These are phyloP conservation scores for Aphrocallistes beatrix DNA, from an alignment of 37 sponge, comb jelly and placozoan genomes.

Conservation along the genomic window DNA sequence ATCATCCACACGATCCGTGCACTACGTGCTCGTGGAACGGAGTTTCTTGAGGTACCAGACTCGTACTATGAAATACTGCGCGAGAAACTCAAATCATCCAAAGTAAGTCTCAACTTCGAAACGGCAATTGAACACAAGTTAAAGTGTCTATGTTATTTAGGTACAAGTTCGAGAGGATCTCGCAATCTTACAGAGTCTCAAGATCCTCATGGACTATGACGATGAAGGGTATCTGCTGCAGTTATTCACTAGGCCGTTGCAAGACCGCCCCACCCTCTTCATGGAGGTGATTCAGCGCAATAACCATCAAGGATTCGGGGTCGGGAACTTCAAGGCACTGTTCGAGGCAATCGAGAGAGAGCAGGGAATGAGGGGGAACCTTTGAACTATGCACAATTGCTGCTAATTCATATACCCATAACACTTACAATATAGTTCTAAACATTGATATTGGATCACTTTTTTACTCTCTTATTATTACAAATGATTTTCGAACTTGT, in stretches of 20 bases:
- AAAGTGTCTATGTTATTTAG: neutral
- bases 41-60: slow-evolving; percentile 78
- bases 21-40: slow-evolving; percentile 46
- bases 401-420: neutral
- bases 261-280: slow-evolving; percentile 95
- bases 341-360: slow-evolving; percentile 89
- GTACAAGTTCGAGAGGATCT: neutral
- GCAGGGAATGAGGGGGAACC: slow-evolving; percentile 72
- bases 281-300: slow-evolving; percentile 87
- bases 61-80: slow-evolving; percentile 71
- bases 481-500: no score
- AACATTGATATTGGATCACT: neutral
- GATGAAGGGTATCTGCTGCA: slow-evolving; percentile 96
- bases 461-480: neutral
- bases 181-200: slow-evolving; percentile 51
- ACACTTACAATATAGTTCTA: no score
- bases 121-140: slow-evolving; percentile 51
- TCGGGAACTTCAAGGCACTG: slow-evolving; percentile 97
- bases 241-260: slow-evolving; percentile 93
- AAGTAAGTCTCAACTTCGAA: slow-evolving; percentile 60
- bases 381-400: neutral
- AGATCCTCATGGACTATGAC: slow-evolving; percentile 92
- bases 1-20: neutral
- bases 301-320: slow-evolving; percentile 98
- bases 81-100: slow-evolving; percentile 59